These are phyloP conservation scores for Diprion similis DNA, from an alignment of 1,140 invertebrate species.

Conservation along the genomic window DNA sequence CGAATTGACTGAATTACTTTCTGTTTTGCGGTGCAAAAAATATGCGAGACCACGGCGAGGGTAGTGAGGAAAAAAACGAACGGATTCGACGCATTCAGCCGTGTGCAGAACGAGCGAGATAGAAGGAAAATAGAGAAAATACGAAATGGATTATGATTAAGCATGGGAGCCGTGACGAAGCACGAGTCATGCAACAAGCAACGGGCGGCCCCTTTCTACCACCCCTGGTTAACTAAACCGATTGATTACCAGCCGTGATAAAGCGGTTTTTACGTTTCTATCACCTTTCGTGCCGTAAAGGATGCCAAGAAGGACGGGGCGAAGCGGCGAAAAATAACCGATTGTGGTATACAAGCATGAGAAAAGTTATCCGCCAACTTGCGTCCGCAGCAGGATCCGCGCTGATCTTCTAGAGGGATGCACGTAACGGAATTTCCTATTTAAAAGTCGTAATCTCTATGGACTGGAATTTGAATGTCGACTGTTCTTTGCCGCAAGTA, in stretches of 20 bases:
- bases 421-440: background rate
- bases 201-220: background rate
- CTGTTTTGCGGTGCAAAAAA: background rate
- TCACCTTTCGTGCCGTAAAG: background rate
- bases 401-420: background rate
- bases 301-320: constrained; percentile 3
- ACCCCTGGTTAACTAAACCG: constrained; percentile 16
- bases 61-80: constrained; percentile 8
- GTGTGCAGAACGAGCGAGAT: background rate
- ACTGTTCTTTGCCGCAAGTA: too few relatives aligned
- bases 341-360: background rate
- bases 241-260: constrained; percentile 26
- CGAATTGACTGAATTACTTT: background rate
- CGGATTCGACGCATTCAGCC: background rate
- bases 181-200: constrained; percentile 22
- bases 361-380: background rate
- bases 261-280: constrained; percentile 29
- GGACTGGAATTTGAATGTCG: background rate
- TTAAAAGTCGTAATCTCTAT: background rate
- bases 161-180: constrained; percentile 24
- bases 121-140: background rate
- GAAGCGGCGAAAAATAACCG: background rate
- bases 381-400: background rate
- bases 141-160: constrained; percentile 28
- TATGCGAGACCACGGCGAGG: background rate